Evolutionary conservation across 2,888 invertebrate genomes (phyloP).

Genomic region (Zaprionus bogoriensis): DNA sequence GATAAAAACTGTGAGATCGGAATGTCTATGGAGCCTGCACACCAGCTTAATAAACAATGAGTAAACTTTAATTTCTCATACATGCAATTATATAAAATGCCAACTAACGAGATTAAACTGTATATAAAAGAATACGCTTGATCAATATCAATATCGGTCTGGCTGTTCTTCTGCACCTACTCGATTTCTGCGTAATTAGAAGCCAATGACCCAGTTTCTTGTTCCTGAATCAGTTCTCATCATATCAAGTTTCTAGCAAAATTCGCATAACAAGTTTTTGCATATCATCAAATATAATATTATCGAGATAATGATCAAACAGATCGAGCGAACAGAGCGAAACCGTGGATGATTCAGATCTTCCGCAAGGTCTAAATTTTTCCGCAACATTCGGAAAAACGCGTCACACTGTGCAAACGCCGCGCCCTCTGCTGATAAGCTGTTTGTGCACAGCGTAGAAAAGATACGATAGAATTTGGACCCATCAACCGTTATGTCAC

Average conservation of each 20-base stretch:
- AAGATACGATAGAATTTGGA: background rate
- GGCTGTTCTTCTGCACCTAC: background rate
- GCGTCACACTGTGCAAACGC: background rate
- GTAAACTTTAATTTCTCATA: background rate
- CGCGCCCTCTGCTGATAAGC: constrained; percentile 2
- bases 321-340: background rate
- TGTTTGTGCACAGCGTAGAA: background rate
- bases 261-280: no score
- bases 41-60: background rate
- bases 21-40: background rate
- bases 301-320: background rate
- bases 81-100: no score
- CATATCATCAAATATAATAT: background rate
- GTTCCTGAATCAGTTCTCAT: background rate
- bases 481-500: background rate
- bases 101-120: no score
- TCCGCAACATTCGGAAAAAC: background rate
- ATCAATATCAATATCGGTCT: background rate
- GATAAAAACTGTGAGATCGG: background rate
- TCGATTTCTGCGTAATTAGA: background rate
- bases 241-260: background rate
- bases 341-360: background rate
- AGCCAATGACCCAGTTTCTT: background rate
- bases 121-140: background rate
- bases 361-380: background rate